Conservation (phyloP, 35 echinoderm and acorn worm species). For the Hemicentrotus pulcherrimus region DNA sequence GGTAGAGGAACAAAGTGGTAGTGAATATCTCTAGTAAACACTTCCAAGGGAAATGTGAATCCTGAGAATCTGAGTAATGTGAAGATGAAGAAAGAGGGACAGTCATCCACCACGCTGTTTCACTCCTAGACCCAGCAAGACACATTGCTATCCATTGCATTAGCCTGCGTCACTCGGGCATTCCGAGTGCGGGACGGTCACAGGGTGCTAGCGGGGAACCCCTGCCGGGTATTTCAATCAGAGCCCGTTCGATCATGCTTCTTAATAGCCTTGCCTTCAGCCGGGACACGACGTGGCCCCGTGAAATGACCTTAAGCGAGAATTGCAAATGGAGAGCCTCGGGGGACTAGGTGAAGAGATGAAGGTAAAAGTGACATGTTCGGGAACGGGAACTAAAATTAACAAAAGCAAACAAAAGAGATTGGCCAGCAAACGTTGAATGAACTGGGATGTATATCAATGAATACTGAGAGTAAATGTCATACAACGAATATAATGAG, state of each 20-base stretch:
- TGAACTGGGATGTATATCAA: background rate
- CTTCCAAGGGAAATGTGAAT: constrained; percentile 6
- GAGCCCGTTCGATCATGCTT: background rate
- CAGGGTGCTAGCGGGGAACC: constrained; percentile 19
- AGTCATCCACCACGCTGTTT: background rate
- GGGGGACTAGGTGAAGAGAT: background rate
- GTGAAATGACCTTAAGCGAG: background rate
- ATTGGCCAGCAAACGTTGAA: background rate
- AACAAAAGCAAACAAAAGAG: background rate
- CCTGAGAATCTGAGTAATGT: background rate
- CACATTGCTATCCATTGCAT: background rate
- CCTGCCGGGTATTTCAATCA: constrained; percentile 39
- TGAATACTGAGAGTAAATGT: background rate
- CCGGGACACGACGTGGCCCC: background rate
- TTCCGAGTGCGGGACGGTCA: background rate
- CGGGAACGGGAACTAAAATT: background rate
- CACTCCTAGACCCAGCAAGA: background rate
- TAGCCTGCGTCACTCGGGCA: background rate
- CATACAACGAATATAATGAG: background rate
- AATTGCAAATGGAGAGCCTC: background rate
- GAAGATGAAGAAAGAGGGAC: background rate
- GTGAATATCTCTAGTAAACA: background rate
- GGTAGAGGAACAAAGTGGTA: constrained; percentile 5
- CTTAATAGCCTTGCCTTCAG: background rate
- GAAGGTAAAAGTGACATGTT: background rate